Percentiles rank a stretch among this genome's conserved stretches.
These are phyloP conservation scores for Phrynosoma blainvillii DNA, from an alignment of 2,113 vertebrate genomes.

Conservation along the genomic window DNA sequence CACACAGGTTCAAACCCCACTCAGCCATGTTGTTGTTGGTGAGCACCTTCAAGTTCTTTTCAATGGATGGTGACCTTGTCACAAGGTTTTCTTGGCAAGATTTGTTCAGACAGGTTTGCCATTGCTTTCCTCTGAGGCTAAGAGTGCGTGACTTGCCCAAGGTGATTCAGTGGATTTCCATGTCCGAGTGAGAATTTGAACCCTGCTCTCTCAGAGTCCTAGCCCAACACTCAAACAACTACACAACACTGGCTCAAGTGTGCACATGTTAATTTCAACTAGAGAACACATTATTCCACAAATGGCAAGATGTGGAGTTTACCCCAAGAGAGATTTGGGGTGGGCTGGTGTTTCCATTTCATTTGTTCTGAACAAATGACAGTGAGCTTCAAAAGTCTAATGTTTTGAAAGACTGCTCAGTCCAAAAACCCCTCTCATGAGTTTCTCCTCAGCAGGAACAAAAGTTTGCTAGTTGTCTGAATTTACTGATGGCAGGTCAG, in stretches of 20 bases:
- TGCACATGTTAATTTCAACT: too few relatives aligned
- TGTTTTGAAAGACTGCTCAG: neutral
- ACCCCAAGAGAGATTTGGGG: neutral
- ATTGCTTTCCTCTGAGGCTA: too few relatives aligned
- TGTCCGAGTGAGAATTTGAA: too few relatives aligned
- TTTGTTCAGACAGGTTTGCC: too few relatives aligned
- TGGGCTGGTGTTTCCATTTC: neutral
- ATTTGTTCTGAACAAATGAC: neutral
- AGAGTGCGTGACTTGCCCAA: too few relatives aligned
- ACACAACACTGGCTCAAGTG: too few relatives aligned
- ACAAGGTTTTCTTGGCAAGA: too few relatives aligned
- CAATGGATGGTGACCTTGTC: too few relatives aligned
- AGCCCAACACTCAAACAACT: too few relatives aligned
- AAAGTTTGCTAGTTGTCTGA: neutral
- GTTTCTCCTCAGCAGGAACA: neutral
- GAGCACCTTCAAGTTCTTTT: too few relatives aligned
- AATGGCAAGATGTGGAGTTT: neutral
- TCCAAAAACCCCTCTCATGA: neutral
- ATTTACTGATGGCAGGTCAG: neutral
- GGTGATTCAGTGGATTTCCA: too few relatives aligned
- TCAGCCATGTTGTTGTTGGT: neutral
- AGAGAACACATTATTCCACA: neutral
- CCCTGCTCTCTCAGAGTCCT: too few relatives aligned
- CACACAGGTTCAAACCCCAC: neutral
- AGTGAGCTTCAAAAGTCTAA: neutral